A percentile compares a stretch with the other conserved stretches of the same genome.
Evolutionary conservation across 53 echinoderm and acorn worm species (phyloP).

Genomic region (Temnopleurus reevesii): DNA sequence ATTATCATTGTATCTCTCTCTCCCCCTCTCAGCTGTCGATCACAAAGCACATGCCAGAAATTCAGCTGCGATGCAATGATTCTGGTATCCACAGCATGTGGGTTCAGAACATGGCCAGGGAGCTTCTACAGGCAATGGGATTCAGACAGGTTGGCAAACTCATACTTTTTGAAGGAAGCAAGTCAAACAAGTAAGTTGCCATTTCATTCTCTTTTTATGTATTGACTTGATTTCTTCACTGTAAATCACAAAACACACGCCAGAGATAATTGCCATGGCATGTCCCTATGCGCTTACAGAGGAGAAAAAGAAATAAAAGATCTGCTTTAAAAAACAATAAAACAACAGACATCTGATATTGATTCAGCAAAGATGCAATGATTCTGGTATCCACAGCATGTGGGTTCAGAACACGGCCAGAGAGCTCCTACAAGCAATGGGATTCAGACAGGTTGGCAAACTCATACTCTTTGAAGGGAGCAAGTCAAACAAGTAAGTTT

Average conservation of each 20-base stretch:
- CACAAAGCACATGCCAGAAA: slow-evolving; percentile 90
- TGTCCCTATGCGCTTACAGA: no score
- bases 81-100: slow-evolving; percentile 79
- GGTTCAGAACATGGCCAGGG: slow-evolving; percentile 75
- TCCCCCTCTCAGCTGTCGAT: slow-evolving; percentile 69
- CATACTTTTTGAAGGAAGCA: slow-evolving; percentile 83
- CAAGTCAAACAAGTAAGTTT: slow-evolving; percentile 77
- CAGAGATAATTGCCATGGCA: no score
- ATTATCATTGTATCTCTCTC: neutral
- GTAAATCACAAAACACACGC: no score
- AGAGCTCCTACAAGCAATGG: slow-evolving; percentile 70
- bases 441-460: slow-evolving; percentile 78
- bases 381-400: slow-evolving; percentile 75
- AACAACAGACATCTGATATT: no score
- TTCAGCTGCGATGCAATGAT: slow-evolving; percentile 84
- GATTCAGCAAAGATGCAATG: slow-evolving; percentile 78
- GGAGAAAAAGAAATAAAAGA: no score
- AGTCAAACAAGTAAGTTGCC: slow-evolving; percentile 75
- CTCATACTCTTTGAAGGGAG: slow-evolving; percentile 87
- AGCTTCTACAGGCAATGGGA: slow-evolving; percentile 70
- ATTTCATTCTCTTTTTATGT: no score
- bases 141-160: slow-evolving; percentile 79
- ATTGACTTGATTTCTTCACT: no score
- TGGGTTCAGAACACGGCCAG: slow-evolving; percentile 81
- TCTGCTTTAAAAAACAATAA: no score